A percentile compares a stretch with the other conserved stretches of the same genome.
Conservation (phyloP, 1,140 invertebrate species). For the Aphaenogaster ashmeadi region DNA sequence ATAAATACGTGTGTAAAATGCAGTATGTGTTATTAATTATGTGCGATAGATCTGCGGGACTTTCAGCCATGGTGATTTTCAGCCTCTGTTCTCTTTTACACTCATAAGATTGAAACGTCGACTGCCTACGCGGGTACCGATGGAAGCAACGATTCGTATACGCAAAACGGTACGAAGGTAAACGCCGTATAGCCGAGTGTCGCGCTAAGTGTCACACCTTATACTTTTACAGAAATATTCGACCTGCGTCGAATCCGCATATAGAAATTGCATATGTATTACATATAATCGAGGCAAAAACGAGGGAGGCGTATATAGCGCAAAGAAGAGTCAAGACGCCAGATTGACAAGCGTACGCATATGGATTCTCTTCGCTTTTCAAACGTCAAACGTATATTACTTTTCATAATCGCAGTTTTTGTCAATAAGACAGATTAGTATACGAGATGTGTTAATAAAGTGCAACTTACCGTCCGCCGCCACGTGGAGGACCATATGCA, state of each 20-base stretch:
- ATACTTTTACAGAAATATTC: conserved; percentile 83
- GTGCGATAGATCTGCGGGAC: neutral
- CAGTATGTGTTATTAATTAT: neutral
- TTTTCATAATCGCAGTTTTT: conserved; percentile 75
- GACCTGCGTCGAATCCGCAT: conserved; percentile 75
- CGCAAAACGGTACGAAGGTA: conserved; percentile 32
- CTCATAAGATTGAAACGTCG: conserved; percentile 65
- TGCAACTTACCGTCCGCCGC: conserved; percentile 84
- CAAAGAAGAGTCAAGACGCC: conserved; percentile 67
- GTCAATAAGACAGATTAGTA: conserved; percentile 39
- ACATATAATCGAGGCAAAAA: conserved; percentile 62
- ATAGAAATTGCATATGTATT: conserved; percentile 60
- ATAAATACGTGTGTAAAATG: neutral
- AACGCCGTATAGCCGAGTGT: conserved; percentile 47
- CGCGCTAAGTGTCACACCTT: conserved; percentile 83
- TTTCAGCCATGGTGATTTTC: conserved; percentile 36
- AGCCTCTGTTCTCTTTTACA: conserved; percentile 78
- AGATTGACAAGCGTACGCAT: conserved; percentile 72
- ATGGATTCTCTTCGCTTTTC: conserved; percentile 78
- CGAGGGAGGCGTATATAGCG: conserved; percentile 67
- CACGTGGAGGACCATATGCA: conserved; percentile 84
- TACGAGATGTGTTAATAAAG: conserved; percentile 55
- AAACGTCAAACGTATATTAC: conserved; percentile 68
- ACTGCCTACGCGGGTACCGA: conserved; percentile 18
- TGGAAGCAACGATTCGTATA: conserved; percentile 21